These are phyloP conservation scores for Trichonephila clavipes DNA, from an alignment of 1,140 invertebrate genomes.

Conservation along the genomic window DNA sequence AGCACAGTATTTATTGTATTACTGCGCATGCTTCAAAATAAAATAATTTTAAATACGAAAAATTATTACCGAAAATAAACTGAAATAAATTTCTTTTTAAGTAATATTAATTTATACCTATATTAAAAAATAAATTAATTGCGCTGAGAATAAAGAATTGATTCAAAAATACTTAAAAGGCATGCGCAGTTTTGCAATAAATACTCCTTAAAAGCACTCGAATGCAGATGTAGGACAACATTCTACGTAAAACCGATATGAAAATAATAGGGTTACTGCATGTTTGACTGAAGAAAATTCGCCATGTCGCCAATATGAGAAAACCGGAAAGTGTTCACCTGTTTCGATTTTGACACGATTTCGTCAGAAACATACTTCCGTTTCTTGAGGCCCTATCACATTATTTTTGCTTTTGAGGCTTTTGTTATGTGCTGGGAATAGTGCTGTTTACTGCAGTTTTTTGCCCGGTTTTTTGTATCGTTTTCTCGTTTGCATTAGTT, in stretches of 20 bases:
- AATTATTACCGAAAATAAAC: too few species aligned
- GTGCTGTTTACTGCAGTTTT: too few species aligned
- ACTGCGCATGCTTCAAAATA: not conserved
- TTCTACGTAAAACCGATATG: not conserved
- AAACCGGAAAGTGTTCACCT: not conserved
- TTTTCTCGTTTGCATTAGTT: too few species aligned
- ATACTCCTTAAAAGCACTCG: not conserved
- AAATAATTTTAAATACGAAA: too few species aligned
- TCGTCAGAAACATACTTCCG: too few species aligned
- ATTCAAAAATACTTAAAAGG: not conserved
- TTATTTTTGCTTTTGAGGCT: too few species aligned
- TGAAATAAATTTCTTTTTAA: too few species aligned
- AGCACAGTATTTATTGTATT: not conserved
- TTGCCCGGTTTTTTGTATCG: too few species aligned
- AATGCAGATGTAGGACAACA: not conserved
- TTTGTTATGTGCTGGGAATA: too few species aligned
- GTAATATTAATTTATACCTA: too few species aligned
- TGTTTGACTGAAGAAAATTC: not conserved
- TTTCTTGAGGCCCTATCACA: too few species aligned
- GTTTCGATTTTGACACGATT: too few species aligned
- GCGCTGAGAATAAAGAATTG: not conserved
- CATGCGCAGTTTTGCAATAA: slow-evolving; percentile 16
- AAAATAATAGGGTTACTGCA: not conserved
- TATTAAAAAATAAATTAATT: not conserved
- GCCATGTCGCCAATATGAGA: not conserved